Conservation (phyloP, 2,888 invertebrate genomes). For the Platerodrilus igneus region DNA sequence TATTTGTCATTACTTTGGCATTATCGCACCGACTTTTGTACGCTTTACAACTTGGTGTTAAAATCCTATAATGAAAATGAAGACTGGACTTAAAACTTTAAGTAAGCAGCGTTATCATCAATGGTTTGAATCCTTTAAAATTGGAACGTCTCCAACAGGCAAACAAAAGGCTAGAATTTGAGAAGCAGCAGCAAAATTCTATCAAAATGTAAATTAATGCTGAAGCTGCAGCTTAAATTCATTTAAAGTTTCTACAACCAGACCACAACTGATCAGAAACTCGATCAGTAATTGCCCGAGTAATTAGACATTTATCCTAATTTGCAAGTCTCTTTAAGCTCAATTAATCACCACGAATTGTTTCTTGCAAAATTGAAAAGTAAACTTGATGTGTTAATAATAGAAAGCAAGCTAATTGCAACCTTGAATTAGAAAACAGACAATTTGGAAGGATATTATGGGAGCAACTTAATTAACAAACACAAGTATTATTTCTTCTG, state of each 20-base stretch:
- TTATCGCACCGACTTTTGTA: too few species aligned
- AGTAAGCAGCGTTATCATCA: too few species aligned
- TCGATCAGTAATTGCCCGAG: constrained; percentile 31
- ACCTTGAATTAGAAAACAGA: too few species aligned
- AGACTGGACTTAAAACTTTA: too few species aligned
- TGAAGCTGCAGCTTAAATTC: constrained; percentile 20
- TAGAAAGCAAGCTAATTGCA: not conserved
- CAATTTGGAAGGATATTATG: too few species aligned
- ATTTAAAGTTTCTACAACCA: constrained; percentile 19
- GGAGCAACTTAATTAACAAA: constrained; percentile 2
- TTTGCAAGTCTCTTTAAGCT: constrained; percentile 31
- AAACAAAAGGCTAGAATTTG: constrained; percentile 10
- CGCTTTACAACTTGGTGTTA: too few species aligned
- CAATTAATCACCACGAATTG: constrained; percentile 31
- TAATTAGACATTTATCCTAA: constrained; percentile 33
- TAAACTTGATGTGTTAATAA: constrained; percentile 15
- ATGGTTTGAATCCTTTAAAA: too few species aligned
- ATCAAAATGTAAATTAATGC: constrained; percentile 21
- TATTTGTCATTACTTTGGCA: too few species aligned
- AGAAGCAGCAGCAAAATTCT: constrained; percentile 9
- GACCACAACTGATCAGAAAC: constrained; percentile 28
- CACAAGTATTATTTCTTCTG: constrained; percentile 1
- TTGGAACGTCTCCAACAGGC: too few species aligned
- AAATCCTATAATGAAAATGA: too few species aligned
- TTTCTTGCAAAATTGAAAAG: constrained; percentile 28